phyloP scores from a whole-genome alignment of 2,797 vertebrate genomes.

The Typhlichthys subterraneus region DNA sequence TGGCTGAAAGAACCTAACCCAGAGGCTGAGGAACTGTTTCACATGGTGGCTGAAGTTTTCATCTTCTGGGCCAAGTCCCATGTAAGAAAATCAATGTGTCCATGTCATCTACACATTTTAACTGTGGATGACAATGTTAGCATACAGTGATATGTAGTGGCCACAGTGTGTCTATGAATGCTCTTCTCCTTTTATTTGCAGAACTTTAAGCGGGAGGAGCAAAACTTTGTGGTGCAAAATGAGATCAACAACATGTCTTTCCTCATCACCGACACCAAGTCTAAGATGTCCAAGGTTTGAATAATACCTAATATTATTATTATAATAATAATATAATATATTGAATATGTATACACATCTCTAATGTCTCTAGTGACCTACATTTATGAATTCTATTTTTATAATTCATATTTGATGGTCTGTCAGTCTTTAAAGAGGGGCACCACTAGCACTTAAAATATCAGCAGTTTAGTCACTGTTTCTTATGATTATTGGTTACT shows the following conservation, averaged over 20 bases:
- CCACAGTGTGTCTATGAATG: too few species aligned
- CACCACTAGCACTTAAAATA: too few species aligned
- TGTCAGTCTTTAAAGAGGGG: too few species aligned
- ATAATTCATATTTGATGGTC: too few species aligned
- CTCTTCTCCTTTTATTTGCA: slow-evolving; percentile 49
- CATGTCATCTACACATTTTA: neutral
- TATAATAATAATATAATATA: neutral
- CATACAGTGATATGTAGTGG: neutral
- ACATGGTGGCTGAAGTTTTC: slow-evolving; percentile 96
- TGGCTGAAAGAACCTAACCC: slow-evolving; percentile 93
- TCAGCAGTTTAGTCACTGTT: too few species aligned
- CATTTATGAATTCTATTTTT: too few species aligned
- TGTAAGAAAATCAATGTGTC: slow-evolving; percentile 71
- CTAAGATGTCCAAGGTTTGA: slow-evolving; percentile 95
- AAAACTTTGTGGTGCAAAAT: slow-evolving; percentile 97
- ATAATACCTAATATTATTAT: neutral
- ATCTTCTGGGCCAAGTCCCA: slow-evolving; percentile 98
- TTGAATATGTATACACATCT: too few species aligned
- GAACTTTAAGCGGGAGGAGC: slow-evolving; percentile 98
- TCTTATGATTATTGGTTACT: too few species aligned
- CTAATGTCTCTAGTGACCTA: too few species aligned
- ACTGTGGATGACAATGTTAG: neutral
- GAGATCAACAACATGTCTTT: slow-evolving; percentile 99
- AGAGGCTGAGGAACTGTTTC: slow-evolving; percentile 90
- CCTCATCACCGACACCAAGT: slow-evolving; percentile 94